Conservation (phyloP, 2,113 vertebrate genomes). For the Cettia cetti region DNA sequence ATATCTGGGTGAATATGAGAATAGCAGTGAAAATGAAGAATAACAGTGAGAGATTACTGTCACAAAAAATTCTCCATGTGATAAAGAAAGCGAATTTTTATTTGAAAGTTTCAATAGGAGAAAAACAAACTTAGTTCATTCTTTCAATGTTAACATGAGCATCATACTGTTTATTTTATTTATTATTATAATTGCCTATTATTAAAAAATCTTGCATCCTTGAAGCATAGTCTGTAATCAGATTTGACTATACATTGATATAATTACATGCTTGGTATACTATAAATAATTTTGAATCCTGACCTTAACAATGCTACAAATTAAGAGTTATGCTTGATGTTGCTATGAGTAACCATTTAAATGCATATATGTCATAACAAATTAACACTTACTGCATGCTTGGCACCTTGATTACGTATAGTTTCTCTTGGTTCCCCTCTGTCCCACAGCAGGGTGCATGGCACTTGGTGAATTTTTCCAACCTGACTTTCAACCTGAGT, state of each 20-base stretch:
- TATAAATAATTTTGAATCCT: conserved; percentile 11
- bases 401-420: not conserved
- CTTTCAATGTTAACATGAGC: not conserved
- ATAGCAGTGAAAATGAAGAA: not conserved
- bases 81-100: not conserved
- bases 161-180: not conserved
- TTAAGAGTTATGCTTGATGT: not conserved
- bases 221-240: not conserved
- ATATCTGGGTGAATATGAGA: not conserved
- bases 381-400: not conserved
- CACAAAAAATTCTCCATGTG: not conserved
- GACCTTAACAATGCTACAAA: not conserved
- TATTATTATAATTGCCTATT: not conserved
- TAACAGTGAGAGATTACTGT: not conserved
- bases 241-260: conserved; percentile 6
- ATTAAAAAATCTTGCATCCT: not conserved
- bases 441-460: fast-evolving
- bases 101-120: not conserved
- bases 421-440: not conserved
- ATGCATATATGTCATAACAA: not conserved
- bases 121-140: not conserved
- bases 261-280: conserved; percentile 22
- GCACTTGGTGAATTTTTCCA: not conserved
- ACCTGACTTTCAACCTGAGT: not conserved
- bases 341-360: not conserved